Base-by-base conservation (phyloP, 2,797 vertebrate species). In the Coilia nasus region DNA sequence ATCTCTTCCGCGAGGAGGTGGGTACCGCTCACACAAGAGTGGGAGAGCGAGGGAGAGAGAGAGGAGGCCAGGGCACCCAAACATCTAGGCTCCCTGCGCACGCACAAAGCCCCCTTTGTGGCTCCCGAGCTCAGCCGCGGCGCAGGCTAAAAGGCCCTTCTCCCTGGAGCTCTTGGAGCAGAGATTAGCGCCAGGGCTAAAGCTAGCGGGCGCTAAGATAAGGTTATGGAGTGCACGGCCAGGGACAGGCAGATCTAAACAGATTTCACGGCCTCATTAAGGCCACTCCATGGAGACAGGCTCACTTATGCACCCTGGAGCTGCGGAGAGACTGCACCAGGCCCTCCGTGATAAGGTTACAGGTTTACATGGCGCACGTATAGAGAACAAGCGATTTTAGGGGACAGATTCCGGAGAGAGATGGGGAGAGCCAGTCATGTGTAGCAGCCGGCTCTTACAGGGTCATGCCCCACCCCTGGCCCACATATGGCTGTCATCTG, bases 1-100 rank as follows among this genome's bases (percentile, higher is more conserved):
- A 97, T 98, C 97, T 98, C 94, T 95, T 99, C 93, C 96, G 97
- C 97, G 96, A 96, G 25, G 95, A 98, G 98, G 98, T 99, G 96
- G 96, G 98, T 97, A 96, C 96, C 96, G 94, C 95, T 97, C 71
- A 78, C 71, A 78, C 71, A 96, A 15, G 71, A 6, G 31, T 9
- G 62, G 25, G 71, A 62, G 60, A 25, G n/a, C 89, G 93, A 88
- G 90, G 92, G 87, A 54, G 91, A 93, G 81, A 84, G 84, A 92
- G 91, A 91, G 88, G 92, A 93, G 92, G 93, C 92, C 93, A 94
- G 93, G 92, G 88, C 92, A 93, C 41, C 87, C 86, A 91, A 59
- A 85, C 93, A 90, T 89, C 93, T 93, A 90, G 93, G 89, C 92
- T 93, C 93, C 91, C 93, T 90, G 89, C 82, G 89, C 82, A 75